Base-by-base conservation (phyloP, 2,113 vertebrate species). In the Acanthochromis polyacanthus region DNA sequence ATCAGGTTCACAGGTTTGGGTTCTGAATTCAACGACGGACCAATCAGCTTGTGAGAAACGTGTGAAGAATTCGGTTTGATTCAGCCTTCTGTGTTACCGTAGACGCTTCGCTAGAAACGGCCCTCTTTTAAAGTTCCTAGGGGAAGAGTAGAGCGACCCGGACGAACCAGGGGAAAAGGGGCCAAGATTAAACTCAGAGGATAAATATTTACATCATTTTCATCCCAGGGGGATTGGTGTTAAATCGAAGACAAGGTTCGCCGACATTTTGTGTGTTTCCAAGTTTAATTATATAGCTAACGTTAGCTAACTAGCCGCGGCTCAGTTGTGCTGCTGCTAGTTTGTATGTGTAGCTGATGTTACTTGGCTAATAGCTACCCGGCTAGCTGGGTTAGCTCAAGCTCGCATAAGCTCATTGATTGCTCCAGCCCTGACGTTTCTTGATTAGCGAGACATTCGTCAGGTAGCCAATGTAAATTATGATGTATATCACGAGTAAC, bases 51-150 rank as follows among this genome's bases (percentile, higher is more conserved):
- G 8, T 10, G 23, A 36, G 63, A 83, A 80, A 74, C 12, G 16
- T 7, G 38, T 55, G 80, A 65, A 22, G 81, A 0, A 11, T 11
- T 56, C 40, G 36, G 58, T 69, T 63, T 55, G 78, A 69, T 17
- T 77, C 90, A 30, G 51, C 93, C 89, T 76, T 78, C 59, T 68
- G 17, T 36, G 81, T 69, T 61, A 74, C 82, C 62, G 81, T 64
- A 67, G 84, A 74, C 61, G 12, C 79, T 73, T 58, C 58, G 61
- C 60, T 81, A 14, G 50, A 82, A 79, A 83, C 89, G 90, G 88
- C 88, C 91, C 78, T 92, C 71, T 91, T 61, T 88, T 90, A 90
- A 95, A 95, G 91, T 94, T 94, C 89, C 86, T 84, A 70, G 87
- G 89, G 86, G 85, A 83, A 89, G 91, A 90, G 83, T 55, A 63